These are phyloP conservation scores for Cavia porcellus DNA, from an alignment of 2,113 vertebrate genomes.

Conservation along the genomic window DNA sequence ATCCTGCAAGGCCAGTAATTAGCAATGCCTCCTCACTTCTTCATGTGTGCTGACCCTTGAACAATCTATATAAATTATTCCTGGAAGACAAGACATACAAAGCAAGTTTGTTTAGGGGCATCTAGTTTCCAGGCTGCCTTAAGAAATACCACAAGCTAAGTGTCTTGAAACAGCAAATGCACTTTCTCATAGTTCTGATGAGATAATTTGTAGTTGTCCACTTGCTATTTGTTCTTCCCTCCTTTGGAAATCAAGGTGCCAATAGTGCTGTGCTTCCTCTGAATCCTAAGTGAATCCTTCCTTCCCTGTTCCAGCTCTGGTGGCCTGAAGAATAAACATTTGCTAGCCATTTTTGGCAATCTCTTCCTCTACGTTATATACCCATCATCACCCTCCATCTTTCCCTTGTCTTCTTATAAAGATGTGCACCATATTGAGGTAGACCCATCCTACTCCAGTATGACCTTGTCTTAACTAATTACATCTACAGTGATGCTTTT, in stretches of 20 bases:
- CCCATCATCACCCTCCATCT: background rate
- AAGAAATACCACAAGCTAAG: background rate
- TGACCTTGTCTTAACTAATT: background rate
- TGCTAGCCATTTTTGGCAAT: background rate
- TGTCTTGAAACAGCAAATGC: background rate
- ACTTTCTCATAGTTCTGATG: background rate
- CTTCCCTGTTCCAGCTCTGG: background rate
- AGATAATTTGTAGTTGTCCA: background rate
- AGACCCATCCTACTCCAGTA: background rate
- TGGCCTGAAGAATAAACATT: background rate
- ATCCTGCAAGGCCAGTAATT: background rate
- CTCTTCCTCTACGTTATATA: background rate
- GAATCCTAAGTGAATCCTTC: background rate
- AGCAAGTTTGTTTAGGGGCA: too few species aligned
- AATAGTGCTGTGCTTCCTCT: background rate
- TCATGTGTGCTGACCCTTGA: rapidly evolving
- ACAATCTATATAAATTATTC: background rate
- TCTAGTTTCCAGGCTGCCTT: background rate
- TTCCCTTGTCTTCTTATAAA: background rate
- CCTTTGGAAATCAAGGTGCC: background rate
- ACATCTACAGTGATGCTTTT: background rate
- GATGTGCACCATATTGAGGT: background rate
- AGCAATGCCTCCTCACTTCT: background rate
- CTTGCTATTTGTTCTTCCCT: background rate
- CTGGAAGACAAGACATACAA: background rate